Percentiles rank a stretch among this genome's conserved stretches.
These are phyloP conservation scores for Ptychadena robeensis DNA, from an alignment of 2,797 vertebrate genomes.

Conservation along the genomic window DNA sequence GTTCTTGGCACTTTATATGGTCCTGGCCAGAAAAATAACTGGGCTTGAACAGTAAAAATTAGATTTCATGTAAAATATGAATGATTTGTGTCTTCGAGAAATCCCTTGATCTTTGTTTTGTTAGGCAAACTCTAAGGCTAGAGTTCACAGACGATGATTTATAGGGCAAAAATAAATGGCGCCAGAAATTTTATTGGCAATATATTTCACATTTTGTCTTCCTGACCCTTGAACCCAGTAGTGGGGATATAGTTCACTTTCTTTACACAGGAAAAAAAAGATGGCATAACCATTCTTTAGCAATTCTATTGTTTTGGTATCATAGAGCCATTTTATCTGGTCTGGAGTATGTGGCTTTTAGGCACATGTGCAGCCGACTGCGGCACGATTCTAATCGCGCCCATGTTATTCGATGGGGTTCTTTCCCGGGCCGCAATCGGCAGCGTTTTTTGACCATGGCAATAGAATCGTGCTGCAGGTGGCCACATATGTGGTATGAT, in stretches of 20 bases:
- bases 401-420: no score
- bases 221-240: background rate
- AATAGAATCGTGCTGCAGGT: no score
- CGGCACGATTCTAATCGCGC: no score
- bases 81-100: background rate
- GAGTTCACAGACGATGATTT: background rate
- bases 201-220: background rate
- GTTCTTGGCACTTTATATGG: background rate
- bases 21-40: background rate
- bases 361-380: no score
- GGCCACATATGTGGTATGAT: no score
- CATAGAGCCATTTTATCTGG: no score
- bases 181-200: background rate
- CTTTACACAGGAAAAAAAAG: no score
- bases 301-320: no score
- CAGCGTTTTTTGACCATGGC: no score
- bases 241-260: background rate
- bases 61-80: background rate
- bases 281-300: no score
- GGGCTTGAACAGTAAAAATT: background rate
- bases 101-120: background rate
- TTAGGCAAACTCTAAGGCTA: background rate
- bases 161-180: background rate
- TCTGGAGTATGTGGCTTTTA: no score
- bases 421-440: no score